Evolutionary conservation across 30 jellyfish, hydroid and myxozoan species (phyloP).

Genomic region (Morbakka virulenta): DNA sequence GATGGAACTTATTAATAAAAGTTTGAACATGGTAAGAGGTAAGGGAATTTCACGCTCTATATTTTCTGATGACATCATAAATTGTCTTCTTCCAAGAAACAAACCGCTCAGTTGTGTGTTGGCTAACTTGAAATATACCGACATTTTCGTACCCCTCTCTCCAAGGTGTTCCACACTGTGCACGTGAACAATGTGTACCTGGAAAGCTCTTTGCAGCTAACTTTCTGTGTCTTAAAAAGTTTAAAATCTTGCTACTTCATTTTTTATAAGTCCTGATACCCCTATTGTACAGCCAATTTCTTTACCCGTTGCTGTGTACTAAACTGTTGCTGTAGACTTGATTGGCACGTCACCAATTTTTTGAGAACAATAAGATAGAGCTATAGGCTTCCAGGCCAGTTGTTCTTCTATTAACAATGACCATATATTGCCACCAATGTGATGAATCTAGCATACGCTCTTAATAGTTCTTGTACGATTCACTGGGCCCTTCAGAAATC

Average conservation of each 20-base stretch:
- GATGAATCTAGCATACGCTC: no score
- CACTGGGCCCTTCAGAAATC: no score
- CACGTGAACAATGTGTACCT: conserved; percentile 28
- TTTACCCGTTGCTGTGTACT: conserved; percentile 21
- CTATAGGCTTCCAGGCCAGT: conserved; percentile 31
- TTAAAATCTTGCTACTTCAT: background rate
- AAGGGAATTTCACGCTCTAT: no score
- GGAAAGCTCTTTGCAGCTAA: background rate
- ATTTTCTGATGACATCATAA: conserved; percentile 7
- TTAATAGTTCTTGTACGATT: no score
- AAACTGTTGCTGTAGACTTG: conserved; percentile 29
- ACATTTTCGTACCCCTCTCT: conserved; percentile 31
- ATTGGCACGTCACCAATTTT: conserved; percentile 45
- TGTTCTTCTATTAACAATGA: conserved; percentile 21
- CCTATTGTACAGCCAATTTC: background rate
- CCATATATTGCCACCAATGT: background rate
- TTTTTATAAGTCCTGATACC: background rate
- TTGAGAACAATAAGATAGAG: conserved; percentile 32
- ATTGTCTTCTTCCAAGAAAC: conserved; percentile 42
- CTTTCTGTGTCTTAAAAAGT: background rate
- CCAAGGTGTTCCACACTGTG: conserved; percentile 48
- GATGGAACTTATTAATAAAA: no score
- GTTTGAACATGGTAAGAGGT: no score
- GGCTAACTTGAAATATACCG: conserved; percentile 22
- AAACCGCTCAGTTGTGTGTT: conserved; percentile 33